These are phyloP conservation scores for Scleropages formosus DNA, from an alignment of 2,797 vertebrate species.

Conservation along the genomic window DNA sequence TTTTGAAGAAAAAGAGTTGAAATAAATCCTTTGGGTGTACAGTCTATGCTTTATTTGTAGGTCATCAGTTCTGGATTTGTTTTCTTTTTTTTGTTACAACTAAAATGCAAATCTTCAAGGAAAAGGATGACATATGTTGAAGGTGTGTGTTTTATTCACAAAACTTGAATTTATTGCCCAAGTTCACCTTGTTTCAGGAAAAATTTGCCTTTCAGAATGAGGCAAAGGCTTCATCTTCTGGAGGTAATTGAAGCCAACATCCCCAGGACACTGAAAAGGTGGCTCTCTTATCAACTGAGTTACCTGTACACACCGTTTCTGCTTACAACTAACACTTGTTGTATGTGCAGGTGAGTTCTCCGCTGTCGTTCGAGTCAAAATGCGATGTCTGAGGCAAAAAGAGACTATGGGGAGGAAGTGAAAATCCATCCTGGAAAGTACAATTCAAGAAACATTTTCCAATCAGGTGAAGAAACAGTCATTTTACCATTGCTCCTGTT, in stretches of 20 bases:
- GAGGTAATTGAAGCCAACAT: background rate
- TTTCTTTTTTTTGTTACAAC: too few relatives aligned
- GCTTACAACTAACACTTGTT: too few relatives aligned
- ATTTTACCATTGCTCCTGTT: conserved; percentile 18
- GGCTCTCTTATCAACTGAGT: background rate
- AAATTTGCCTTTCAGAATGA: background rate
- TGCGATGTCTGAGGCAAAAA: background rate
- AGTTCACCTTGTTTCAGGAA: background rate
- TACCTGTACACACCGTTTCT: too few relatives aligned
- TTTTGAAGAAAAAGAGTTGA: too few relatives aligned
- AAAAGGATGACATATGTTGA: too few relatives aligned
- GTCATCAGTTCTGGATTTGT: too few relatives aligned
- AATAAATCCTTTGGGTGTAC: too few relatives aligned
- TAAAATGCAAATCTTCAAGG: too few relatives aligned
- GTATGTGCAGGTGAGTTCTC: too few relatives aligned
- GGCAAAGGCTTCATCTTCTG: background rate
- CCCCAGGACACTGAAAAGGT: background rate
- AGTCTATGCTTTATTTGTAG: too few relatives aligned
- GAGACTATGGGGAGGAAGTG: background rate
- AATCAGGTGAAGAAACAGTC: background rate
- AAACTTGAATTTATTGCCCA: too few relatives aligned
- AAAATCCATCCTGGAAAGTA: background rate
- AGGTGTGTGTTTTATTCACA: too few relatives aligned
- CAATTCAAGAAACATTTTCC: conserved; percentile 12
- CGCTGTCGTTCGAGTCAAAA: background rate